Base-by-base conservation (phyloP, 2,888 invertebrate species). In the Frankliniella intonsa region DNA sequence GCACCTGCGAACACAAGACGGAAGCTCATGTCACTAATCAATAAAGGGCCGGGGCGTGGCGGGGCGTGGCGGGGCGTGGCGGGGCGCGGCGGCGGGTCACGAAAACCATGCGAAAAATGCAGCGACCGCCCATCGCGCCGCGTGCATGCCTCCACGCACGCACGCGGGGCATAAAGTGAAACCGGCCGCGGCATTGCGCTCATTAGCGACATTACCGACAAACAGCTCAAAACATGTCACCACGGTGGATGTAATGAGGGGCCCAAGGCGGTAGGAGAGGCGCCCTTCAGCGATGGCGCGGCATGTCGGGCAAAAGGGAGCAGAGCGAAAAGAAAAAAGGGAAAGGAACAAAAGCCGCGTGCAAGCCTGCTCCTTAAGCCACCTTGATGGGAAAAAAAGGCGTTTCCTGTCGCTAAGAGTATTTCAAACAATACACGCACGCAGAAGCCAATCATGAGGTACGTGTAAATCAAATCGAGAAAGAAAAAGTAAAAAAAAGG, bases 81-180 rank as follows among this genome's bases (percentile, higher is more conserved):
- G 25, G 3, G 25, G 69, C 69, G 25, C 25, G 22, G 25, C 19
- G 38, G 69, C 69, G 25, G 69, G 22, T 22, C 69, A 25, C 69
- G 69, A 76, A 76, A 76, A 76, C 12, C 22, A 76, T 25, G 69
- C 69, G 69, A 76, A 76, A 76, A 76, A 76, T 76, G 69, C 69
- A 22, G 22, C 69, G 69, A 76, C 69, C 69, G 69, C 69, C 69
- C 69, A 76, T 76, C 69, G 69, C 69, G 62, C 62, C 62, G 62
- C 38, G n/a, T n/a, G 69, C 69, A 76, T 76, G 69, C 69, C 69
- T 76, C 25, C 69, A 76, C 69, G 69, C 69, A 76, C 69, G 69
- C 22, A 22, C 22, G 25, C 22, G 55, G 55, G 14, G 62, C 8
- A 62, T 62, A 76, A 76, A 76, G 25, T 76, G 25, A 76, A 76